Percentiles rank a stretch among this genome's conserved stretches.
phyloP scores from a whole-genome alignment of 1,140 invertebrate species.

The Drosophila pectinifera region DNA sequence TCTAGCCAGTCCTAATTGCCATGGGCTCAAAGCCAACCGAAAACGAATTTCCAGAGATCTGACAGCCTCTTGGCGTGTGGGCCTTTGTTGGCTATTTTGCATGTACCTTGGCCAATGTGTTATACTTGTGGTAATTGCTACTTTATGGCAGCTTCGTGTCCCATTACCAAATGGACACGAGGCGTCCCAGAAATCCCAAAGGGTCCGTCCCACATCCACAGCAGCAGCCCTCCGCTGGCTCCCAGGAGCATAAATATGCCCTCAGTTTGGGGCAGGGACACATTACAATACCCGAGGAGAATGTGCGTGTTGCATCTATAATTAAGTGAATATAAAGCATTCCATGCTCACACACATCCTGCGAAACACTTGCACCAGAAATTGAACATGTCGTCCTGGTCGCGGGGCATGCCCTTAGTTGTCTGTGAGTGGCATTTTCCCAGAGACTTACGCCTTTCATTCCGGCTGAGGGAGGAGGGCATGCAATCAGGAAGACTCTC shows the following conservation, averaged over 20 bases:
- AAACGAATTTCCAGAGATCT: neutral
- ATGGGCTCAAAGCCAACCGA: neutral
- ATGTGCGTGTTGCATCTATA: constrained; percentile 78
- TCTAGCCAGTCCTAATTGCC: constrained; percentile 7
- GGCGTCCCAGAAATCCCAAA: constrained; percentile 18
- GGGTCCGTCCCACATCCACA: neutral
- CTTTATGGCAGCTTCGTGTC: constrained; percentile 58
- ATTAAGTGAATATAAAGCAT: constrained; percentile 77
- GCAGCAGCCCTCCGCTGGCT: neutral
- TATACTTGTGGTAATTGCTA: constrained; percentile 63
- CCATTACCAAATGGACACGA: constrained; percentile 48
- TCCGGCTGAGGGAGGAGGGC: neutral
- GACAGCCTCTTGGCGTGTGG: neutral
- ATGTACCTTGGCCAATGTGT: constrained; percentile 35
- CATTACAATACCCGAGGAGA: constrained; percentile 30
- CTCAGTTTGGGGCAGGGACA: constrained; percentile 16
- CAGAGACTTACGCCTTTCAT: constrained; percentile 18
- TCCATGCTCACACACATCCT: constrained; percentile 44
- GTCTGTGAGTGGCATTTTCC: constrained; percentile 35
- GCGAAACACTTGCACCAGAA: constrained; percentile 30
- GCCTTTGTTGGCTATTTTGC: constrained; percentile 28
- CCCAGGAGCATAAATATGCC: constrained; percentile 34
- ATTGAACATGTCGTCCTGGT: constrained; percentile 17
- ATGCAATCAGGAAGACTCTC: constrained; percentile 8
- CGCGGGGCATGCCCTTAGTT: constrained; percentile 15